These are phyloP conservation scores for Phragmatobia fuliginosa DNA, from an alignment of 2,888 invertebrate species.

Conservation along the genomic window DNA sequence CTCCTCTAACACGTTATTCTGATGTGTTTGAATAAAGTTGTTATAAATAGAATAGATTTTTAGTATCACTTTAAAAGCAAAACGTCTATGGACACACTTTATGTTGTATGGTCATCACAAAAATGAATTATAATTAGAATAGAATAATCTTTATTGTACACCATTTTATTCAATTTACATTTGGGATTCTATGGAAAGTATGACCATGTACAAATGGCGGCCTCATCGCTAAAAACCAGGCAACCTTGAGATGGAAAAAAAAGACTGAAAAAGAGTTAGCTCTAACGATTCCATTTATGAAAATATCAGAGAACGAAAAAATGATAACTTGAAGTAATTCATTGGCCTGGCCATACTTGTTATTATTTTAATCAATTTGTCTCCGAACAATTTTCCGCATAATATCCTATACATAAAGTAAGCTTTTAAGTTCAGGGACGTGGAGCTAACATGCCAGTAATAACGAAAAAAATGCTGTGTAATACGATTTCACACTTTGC, in stretches of 20 bases:
- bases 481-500: slow-evolving; percentile 46
- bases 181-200: too few relatives aligned
- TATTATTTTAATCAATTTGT: neutral
- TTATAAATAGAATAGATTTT: neutral
- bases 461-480: slow-evolving; percentile 42
- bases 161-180: too few relatives aligned
- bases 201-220: too few relatives aligned
- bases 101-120: too few relatives aligned
- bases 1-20: neutral
- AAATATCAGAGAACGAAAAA: too few relatives aligned
- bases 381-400: neutral
- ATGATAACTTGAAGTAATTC: neutral
- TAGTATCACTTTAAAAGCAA: neutral
- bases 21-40: neutral
- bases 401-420: slow-evolving; percentile 8
- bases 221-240: too few relatives aligned
- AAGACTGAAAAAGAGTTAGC: neutral
- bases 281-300: neutral
- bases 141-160: too few relatives aligned
- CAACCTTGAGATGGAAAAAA: too few relatives aligned
- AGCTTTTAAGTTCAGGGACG: slow-evolving; percentile 11
- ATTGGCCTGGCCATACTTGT: neutral
- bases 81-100: neutral
- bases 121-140: too few relatives aligned
- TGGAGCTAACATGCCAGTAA: slow-evolving; percentile 24